These are phyloP conservation scores for Eulacestoma nigropectus DNA, from an alignment of 2,113 vertebrate species.

Conservation along the genomic window DNA sequence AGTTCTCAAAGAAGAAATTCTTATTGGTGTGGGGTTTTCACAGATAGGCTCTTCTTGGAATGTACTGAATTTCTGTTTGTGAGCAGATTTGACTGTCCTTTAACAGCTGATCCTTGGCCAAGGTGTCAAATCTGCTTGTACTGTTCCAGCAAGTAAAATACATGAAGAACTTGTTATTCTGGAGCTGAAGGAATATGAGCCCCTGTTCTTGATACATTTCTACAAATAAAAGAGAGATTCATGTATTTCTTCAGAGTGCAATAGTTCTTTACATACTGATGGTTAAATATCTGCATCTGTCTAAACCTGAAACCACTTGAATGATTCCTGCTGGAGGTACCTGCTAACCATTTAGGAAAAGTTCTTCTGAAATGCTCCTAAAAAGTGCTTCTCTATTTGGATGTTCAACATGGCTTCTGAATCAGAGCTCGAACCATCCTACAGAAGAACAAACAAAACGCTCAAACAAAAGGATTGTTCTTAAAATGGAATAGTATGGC, in stretches of 20 bases:
- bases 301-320: not conserved
- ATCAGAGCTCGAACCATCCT: not conserved
- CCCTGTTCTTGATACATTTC: not conserved
- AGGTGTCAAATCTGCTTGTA: not conserved
- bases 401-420: not conserved
- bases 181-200: not conserved
- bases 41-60: not conserved
- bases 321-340: not conserved
- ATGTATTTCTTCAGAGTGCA: not conserved
- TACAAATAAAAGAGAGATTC: not conserved
- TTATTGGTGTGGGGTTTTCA: not conserved
- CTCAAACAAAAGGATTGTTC: not conserved
- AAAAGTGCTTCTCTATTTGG: not conserved
- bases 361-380: not conserved
- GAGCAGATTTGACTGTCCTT: not conserved
- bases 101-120: not conserved
- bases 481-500: not conserved
- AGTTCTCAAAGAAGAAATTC: not conserved
- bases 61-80: not conserved
- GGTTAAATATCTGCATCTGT: not conserved
- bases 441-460: not conserved
- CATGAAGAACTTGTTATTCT: not conserved
- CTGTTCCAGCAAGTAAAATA: not conserved
- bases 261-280: not conserved
- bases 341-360: not conserved